phyloP scores from a whole-genome alignment of 2,113 vertebrate species.

The Leucosticte australis region DNA sequence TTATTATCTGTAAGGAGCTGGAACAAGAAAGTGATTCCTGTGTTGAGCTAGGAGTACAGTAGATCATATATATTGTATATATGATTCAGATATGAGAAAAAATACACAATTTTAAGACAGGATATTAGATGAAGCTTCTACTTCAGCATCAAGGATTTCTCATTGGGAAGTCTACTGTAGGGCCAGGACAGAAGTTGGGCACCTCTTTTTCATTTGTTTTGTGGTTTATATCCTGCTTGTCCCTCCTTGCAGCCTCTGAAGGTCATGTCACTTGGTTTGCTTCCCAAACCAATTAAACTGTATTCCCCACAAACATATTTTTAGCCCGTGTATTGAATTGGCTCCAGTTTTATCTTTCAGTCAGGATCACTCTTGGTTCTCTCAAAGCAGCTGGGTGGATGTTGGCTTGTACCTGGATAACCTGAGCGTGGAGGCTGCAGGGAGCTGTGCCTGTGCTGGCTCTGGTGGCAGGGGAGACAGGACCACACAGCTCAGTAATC shows the following conservation, averaged over 20 bases:
- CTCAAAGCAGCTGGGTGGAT: not conserved
- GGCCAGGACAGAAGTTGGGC: not conserved
- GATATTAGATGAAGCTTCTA: not conserved
- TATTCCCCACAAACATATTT: not conserved
- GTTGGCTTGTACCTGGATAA: not conserved
- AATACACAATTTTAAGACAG: fast-evolving
- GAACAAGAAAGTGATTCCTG: not conserved
- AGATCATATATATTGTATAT: not conserved
- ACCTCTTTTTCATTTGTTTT: not conserved
- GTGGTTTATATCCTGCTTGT: not conserved
- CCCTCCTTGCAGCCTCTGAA: not conserved
- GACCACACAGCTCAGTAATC: not conserved
- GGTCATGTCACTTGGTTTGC: not conserved
- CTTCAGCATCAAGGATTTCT: not conserved
- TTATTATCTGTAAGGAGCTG: not conserved
- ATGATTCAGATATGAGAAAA: not conserved
- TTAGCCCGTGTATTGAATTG: not conserved
- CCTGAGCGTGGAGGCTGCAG: not conserved
- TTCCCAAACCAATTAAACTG: not conserved
- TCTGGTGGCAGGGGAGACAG: not conserved
- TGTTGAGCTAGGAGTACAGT: not conserved
- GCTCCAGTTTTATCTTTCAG: not conserved
- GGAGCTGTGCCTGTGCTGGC: not conserved
- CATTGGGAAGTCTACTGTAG: not conserved
- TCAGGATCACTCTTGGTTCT: not conserved